These are phyloP conservation scores for Sphyrna mokarran DNA, from an alignment of 2,113 vertebrate species.

Conservation along the genomic window DNA sequence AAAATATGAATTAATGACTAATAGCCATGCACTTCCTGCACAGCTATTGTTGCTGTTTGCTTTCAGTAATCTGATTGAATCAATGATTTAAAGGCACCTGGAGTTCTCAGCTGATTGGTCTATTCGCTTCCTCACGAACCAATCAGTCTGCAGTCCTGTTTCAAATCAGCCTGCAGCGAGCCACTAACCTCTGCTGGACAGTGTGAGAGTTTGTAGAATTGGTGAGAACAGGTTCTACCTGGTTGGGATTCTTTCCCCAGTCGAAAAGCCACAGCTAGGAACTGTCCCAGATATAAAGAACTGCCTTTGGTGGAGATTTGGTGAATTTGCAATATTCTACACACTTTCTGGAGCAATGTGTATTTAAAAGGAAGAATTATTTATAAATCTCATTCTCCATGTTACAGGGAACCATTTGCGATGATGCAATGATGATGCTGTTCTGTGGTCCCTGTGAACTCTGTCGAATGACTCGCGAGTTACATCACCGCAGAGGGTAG, in stretches of 20 bases:
- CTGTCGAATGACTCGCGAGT: slow-evolving; percentile 69
- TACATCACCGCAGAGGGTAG: slow-evolving; percentile 51
- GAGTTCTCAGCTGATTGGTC: not conserved
- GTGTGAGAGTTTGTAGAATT: not conserved
- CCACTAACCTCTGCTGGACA: not conserved
- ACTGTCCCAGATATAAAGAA: not conserved
- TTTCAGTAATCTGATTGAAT: too few relatives aligned
- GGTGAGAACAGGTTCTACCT: not conserved
- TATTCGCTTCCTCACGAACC: too few relatives aligned
- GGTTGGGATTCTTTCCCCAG: not conserved
- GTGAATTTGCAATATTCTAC: not conserved
- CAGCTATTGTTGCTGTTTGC: not conserved
- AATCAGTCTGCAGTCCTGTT: not conserved
- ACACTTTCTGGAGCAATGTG: not conserved
- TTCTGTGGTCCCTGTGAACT: slow-evolving; percentile 60
- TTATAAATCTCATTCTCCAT: not conserved
- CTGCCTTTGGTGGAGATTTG: not conserved
- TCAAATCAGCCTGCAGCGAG: not conserved
- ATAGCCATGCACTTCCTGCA: not conserved
- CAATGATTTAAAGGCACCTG: not conserved
- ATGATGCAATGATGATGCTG: slow-evolving; percentile 59
- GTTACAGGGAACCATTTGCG: slow-evolving; percentile 64
- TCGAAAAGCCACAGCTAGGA: not conserved
- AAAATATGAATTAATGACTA: not conserved
- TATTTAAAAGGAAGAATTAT: not conserved